Conservation (phyloP, 2,888 invertebrate genomes). For the Sphaerophoria taeniata region DNA sequence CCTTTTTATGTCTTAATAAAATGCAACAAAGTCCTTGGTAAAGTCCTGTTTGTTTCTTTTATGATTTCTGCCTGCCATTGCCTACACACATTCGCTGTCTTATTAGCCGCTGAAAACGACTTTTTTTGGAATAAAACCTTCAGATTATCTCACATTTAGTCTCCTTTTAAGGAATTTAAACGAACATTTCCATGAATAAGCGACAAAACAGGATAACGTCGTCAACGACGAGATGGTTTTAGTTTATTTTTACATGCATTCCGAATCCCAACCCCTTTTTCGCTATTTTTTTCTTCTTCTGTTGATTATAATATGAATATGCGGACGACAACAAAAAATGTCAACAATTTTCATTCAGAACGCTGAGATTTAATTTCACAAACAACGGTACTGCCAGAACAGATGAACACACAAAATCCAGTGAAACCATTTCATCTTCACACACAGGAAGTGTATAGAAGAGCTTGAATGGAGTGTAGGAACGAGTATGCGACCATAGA, state of each 20-base stretch:
- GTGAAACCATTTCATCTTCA: conserved; percentile 60
- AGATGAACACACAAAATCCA: conserved; percentile 24
- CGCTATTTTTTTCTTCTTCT: conserved; percentile 23
- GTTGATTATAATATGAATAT: not conserved
- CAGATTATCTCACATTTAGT: conserved; percentile 66
- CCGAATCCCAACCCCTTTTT: conserved; percentile 55
- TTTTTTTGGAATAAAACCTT: conserved; percentile 28
- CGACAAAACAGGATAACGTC: not conserved
- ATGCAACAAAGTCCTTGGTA: conserved; percentile 34
- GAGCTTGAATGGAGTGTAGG: not conserved
- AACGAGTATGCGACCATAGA: not conserved
- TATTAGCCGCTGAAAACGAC: conserved; percentile 13
- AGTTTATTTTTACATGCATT: conserved; percentile 12
- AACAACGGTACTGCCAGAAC: conserved; percentile 42
- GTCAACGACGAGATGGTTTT: not conserved
- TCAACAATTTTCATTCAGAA: conserved; percentile 65
- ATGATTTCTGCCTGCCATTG: not conserved
- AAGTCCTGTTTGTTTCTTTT: conserved; percentile 6
- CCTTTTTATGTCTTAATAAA: conserved; percentile 40
- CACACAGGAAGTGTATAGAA: conserved; percentile 69
- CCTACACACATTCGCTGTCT: conserved; percentile 28
- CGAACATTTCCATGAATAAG: conserved; percentile 59
- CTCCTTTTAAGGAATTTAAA: conserved; percentile 62
- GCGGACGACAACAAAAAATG: conserved; percentile 37
- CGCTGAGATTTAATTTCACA: conserved; percentile 70